These are phyloP conservation scores for Ormyrus thymus DNA, from an alignment of 2,888 invertebrate genomes.

Conservation along the genomic window DNA sequence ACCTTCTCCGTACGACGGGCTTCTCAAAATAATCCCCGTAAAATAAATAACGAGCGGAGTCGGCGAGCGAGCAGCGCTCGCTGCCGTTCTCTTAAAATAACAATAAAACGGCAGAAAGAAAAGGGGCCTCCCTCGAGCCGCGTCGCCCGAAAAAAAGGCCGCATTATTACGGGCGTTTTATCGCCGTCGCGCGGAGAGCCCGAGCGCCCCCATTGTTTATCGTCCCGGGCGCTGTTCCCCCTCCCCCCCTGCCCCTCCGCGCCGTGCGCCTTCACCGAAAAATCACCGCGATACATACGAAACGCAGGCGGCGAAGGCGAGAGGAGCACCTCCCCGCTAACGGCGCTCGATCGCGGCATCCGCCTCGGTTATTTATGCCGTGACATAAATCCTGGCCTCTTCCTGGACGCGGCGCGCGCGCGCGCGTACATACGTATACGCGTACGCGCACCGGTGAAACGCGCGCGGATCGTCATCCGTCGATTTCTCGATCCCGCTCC, in stretches of 20 bases:
- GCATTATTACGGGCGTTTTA: conserved; percentile 40
- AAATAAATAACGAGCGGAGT: too few relatives aligned
- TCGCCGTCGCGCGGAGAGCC: conserved; percentile 2
- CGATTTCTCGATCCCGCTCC: background rate
- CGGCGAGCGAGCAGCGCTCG: too few relatives aligned
- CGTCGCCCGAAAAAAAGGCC: background rate
- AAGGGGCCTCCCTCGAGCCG: conserved; percentile 1
- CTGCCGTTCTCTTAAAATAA: conserved; percentile 6
- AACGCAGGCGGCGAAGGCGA: too few relatives aligned
- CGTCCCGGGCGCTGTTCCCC: background rate
- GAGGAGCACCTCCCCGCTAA: conserved; percentile 33
- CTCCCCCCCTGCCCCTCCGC: conserved; percentile 17
- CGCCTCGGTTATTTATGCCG: conserved; percentile 61
- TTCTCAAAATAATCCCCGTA: too few relatives aligned
- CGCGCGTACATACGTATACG: background rate
- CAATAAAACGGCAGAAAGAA: background rate
- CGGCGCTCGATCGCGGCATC: conserved; percentile 58
- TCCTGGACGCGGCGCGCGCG: conserved; percentile 52
- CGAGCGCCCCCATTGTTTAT: conserved; percentile 29
- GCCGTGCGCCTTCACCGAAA: conserved; percentile 3
- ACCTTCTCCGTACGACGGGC: too few relatives aligned
- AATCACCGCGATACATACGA: conserved; percentile 26
- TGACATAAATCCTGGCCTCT: conserved; percentile 62
- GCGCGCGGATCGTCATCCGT: conserved; percentile 3
- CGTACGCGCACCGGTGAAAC: conserved; percentile 5